These are phyloP conservation scores for Bombus sibiricus DNA, from an alignment of 1,140 invertebrate genomes.

Conservation along the genomic window DNA sequence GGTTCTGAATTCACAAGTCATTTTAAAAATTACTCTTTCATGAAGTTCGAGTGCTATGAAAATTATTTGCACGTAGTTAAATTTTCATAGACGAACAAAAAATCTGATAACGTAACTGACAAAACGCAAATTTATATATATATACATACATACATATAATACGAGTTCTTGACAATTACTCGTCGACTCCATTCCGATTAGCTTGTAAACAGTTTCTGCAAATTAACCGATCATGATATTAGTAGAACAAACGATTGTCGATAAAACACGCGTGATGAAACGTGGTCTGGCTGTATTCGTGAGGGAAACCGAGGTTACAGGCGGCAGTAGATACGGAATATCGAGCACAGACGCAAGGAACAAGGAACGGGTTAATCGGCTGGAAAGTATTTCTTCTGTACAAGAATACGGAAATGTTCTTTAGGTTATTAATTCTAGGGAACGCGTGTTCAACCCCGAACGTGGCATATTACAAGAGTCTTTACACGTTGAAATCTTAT, in stretches of 20 bases:
- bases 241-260: not conserved
- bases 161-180: not conserved
- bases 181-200: not conserved
- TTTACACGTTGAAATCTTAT: not conserved
- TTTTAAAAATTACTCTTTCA: no score
- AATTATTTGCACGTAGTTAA: no score
- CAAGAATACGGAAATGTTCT: not conserved
- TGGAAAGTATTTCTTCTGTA: conserved; percentile 3
- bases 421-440: not conserved
- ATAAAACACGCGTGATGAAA: conserved; percentile 26
- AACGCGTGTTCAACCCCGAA: not conserved
- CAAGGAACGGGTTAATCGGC: conserved; percentile 3
- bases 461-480: not conserved
- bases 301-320: not conserved
- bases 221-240: not conserved
- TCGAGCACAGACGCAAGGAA: not conserved
- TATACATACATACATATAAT: no score
- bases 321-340: not conserved
- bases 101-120: not conserved
- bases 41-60: no score
- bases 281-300: not conserved
- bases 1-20: no score
- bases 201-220: not conserved
- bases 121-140: not conserved
- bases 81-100: not conserved